Evolutionary conservation across 2,888 invertebrate genomes (phyloP).

Genomic region (Hirtodrosophila histrioides): DNA sequence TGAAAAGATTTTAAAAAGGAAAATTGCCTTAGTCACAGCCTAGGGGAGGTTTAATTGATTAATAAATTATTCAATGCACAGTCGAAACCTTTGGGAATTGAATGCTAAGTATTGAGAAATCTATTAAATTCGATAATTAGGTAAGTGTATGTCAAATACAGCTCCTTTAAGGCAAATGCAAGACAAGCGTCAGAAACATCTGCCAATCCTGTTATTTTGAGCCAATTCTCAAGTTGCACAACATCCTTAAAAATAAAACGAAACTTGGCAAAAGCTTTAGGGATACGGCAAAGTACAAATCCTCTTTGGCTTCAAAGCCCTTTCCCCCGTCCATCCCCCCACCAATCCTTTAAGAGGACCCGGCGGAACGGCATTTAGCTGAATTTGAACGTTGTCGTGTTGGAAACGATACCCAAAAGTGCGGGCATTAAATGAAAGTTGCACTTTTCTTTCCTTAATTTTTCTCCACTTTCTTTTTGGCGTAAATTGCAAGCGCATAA

Average conservation of each 20-base stretch:
- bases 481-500: slow-evolving; percentile 69
- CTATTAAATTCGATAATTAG: slow-evolving; percentile 11
- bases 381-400: slow-evolving; percentile 61
- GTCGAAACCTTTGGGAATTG: background rate
- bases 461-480: slow-evolving; percentile 31
- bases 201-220: slow-evolving; percentile 26
- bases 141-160: slow-evolving; percentile 17
- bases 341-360: slow-evolving; percentile 21
- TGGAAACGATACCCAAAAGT: slow-evolving; percentile 71
- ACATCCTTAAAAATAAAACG: slow-evolving; percentile 9
- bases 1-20: no score
- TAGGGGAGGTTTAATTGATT: no score
- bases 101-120: background rate
- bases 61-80: background rate
- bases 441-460: slow-evolving; percentile 24
- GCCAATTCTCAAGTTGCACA: slow-evolving; percentile 28
- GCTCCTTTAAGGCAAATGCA: background rate
- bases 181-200: slow-evolving; percentile 3
- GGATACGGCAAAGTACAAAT: slow-evolving; percentile 36
- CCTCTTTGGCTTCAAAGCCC: slow-evolving; percentile 41
- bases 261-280: slow-evolving; percentile 21
- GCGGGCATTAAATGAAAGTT: slow-evolving; percentile 72
- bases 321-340: background rate
- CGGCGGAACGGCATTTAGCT: slow-evolving; percentile 66
- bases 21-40: no score